Evolutionary conservation across 2,113 vertebrate genomes (phyloP).

Genomic region (Cettia cetti): DNA sequence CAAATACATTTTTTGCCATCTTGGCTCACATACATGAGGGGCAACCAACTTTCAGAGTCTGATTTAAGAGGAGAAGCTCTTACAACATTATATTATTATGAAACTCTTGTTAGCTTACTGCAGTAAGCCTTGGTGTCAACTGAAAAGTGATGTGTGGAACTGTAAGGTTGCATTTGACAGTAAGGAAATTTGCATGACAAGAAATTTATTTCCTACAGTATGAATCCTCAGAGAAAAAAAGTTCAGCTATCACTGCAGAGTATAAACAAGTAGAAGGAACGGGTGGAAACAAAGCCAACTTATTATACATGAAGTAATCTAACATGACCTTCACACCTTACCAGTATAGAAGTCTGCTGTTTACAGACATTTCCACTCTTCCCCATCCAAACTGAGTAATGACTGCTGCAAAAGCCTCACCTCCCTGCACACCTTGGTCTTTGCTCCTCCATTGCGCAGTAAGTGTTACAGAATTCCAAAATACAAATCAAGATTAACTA

Average conservation of each 20-base stretch:
- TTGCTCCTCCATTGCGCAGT: not conserved
- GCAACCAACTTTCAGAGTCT: not conserved
- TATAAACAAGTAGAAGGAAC: not conserved
- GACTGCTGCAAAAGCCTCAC: not conserved
- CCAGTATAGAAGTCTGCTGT: not conserved
- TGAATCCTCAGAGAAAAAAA: not conserved
- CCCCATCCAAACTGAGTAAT: not conserved
- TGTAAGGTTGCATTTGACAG: not conserved
- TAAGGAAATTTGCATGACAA: not conserved
- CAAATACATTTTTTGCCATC: not conserved
- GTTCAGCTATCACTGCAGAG: not conserved
- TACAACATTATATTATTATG: not conserved
- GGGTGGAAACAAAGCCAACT: not conserved
- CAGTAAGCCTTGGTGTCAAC: not conserved
- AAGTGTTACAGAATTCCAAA: not conserved
- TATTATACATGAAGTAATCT: not conserved
- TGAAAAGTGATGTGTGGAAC: not conserved
- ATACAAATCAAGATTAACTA: not conserved
- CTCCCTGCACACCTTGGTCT: not conserved
- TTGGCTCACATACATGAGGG: not conserved
- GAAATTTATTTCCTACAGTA: not conserved
- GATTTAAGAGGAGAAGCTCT: not conserved
- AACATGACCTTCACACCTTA: not conserved
- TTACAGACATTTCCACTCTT: not conserved
- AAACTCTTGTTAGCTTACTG: not conserved